phyloP scores from a whole-genome alignment of 1,140 invertebrate genomes.

The Anagrus nilaparvatae region DNA sequence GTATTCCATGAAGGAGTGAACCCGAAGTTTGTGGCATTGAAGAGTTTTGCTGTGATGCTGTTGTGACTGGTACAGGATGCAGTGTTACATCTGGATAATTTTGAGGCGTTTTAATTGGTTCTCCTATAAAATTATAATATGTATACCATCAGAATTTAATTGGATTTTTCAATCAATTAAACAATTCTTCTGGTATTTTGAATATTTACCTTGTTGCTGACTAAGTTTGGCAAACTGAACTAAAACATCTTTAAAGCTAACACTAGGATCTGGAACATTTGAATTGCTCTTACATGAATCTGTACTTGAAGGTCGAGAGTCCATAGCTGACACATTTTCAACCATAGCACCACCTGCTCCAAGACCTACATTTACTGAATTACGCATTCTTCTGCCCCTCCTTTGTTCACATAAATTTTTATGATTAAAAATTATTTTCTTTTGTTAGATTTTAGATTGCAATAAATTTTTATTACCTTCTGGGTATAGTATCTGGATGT shows the following conservation, averaged over 20 bases:
- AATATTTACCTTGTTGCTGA: constrained; percentile 39
- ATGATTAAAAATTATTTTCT: background rate
- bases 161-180: background rate
- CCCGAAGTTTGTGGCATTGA: constrained; percentile 40
- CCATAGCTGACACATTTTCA: constrained; percentile 30
- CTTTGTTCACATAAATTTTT: constrained; percentile 6
- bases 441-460: too few relatives aligned
- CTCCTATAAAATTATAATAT: constrained; percentile 23
- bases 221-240: constrained; percentile 61
- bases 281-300: constrained; percentile 44
- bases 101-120: constrained; percentile 46
- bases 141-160: constrained; percentile 2
- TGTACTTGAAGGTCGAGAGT: constrained; percentile 42
- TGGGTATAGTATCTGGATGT: constrained; percentile 58
- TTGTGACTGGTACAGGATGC: constrained; percentile 51
- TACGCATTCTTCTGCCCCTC: constrained; percentile 38
- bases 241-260: constrained; percentile 66
- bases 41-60: constrained; percentile 14
- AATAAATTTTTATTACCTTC: constrained; percentile 38
- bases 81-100: constrained; percentile 69
- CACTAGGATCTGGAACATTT: constrained; percentile 30
- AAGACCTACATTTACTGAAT: constrained; percentile 36
- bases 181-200: constrained; percentile 2
- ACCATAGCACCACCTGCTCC: constrained; percentile 38
- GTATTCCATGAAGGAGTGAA: constrained; percentile 62